Base-by-base conservation (phyloP, 2,888 invertebrate species). In the Cheilosia soror region DNA sequence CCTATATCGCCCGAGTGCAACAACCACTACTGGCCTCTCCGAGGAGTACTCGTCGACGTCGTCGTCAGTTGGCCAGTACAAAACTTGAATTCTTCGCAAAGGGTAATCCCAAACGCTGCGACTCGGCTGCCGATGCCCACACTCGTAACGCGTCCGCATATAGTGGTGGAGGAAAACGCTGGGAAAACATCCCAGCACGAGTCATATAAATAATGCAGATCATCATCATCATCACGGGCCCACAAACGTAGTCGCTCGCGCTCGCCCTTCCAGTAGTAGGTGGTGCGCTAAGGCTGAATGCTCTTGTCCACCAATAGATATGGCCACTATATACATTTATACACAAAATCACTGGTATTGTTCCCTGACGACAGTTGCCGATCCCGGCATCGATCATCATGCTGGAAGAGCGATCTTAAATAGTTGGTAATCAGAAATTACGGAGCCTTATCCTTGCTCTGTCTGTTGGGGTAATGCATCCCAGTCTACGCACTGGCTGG, bases 201-300 rank as follows among this genome's bases (percentile, higher is more conserved):
- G 85, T 85, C 85, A 81, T 81, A 85, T 85, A 85, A 85, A 85
- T 85, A 85, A 85, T 85, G 81, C 85, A 85, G 85, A 85, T 81
- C 81, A 82, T 82, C 86, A 78, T 77, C 85, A 75, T 79, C 71
- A 82, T 78, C 80, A 53, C 65, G 65, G 33, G 25, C n/a, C 47
- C 31, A 51, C 62, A 62, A 31, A 66, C 72, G 29, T 40, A 49
- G 2, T 27, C 31, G 42, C 25, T 9, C 11, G 31, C 37, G 9
- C 27, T 63, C 11, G 5, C 53, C 33, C 55, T 57, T 44, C 37
- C 62, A 79, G 63, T 73, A 86, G 86, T 77, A 82, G 86, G 86
- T 78, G 86, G 86, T 72, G 72, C 58, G 33, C 51, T 47, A 63
- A 40, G 42, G 40, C 51, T 47, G 63, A 40, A 33, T 69, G 15